Conservation (phyloP, 2,113 vertebrate genomes). For the Corvus cornix region DNA sequence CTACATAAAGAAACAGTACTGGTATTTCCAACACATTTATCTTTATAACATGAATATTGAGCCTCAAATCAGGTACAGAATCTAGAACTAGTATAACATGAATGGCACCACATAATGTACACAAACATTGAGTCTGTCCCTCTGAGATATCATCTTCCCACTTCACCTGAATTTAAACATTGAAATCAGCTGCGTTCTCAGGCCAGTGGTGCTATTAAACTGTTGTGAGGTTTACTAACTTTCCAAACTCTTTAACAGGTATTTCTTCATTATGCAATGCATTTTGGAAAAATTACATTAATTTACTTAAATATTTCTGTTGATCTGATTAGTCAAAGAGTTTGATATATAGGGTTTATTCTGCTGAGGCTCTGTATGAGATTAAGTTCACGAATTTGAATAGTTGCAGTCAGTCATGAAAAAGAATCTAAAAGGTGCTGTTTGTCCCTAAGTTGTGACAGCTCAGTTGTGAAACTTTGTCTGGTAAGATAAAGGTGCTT, state of each 20-base stretch:
- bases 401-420: neutral
- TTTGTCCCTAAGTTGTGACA: neutral
- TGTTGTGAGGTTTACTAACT: neutral
- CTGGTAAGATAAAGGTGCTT: neutral
- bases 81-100: neutral
- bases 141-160: neutral
- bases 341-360: neutral
- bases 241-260: neutral
- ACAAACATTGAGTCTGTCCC: neutral
- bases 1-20: neutral
- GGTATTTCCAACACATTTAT: neutral
- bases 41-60: neutral
- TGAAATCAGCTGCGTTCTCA: neutral
- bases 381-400: neutral
- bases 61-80: neutral
- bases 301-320: neutral
- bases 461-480: neutral
- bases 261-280: neutral
- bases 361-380: neutral
- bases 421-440: neutral
- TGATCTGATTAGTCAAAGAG: neutral
- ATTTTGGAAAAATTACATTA: neutral
- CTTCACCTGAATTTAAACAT: neutral
- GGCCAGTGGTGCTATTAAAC: neutral
- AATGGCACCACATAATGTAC: accelerated